A percentile compares a stretch with the other conserved stretches of the same genome.
phyloP scores from a whole-genome alignment of 2,888 invertebrate genomes.

The Andricus curvator region DNA sequence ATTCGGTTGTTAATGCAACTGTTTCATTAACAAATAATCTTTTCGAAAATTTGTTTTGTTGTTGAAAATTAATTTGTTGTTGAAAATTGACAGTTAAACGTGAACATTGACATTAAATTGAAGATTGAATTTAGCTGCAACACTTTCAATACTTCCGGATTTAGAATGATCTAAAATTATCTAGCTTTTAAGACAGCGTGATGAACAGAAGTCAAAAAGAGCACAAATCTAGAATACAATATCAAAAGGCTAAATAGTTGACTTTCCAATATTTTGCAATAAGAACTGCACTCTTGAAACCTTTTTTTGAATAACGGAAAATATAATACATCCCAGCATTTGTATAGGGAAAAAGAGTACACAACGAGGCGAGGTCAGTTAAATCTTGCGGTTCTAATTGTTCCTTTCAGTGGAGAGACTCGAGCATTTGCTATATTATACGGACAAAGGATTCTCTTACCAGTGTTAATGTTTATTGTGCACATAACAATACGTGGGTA shows the following conservation, averaged over 20 bases:
- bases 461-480: not conserved
- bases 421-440: constrained; percentile 3
- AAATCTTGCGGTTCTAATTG: constrained; percentile 2
- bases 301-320: not conserved
- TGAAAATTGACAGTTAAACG: too few relatives aligned
- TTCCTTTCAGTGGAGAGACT: not conserved
- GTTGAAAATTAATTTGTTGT: too few relatives aligned
- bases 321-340: not conserved
- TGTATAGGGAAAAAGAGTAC: not conserved
- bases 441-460: not conserved
- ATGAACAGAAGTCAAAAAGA: too few relatives aligned
- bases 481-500: not conserved
- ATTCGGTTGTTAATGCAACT: too few relatives aligned
- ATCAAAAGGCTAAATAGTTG: not conserved
- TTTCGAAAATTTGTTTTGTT: too few relatives aligned
- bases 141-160: too few relatives aligned
- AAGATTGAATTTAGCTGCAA: too few relatives aligned
- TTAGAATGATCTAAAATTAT: too few relatives aligned
- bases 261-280: not conserved
- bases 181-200: too few relatives aligned
- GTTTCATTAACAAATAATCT: too few relatives aligned
- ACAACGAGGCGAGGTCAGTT: too few relatives aligned
- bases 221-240: not conserved
- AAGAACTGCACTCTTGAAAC: not conserved
- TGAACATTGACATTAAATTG: too few relatives aligned